A percentile compares a stretch with the other conserved stretches of the same genome.
Evolutionary conservation across 1,140 invertebrate species (phyloP).

Genomic region (Maconellicoccus hirsutus): DNA sequence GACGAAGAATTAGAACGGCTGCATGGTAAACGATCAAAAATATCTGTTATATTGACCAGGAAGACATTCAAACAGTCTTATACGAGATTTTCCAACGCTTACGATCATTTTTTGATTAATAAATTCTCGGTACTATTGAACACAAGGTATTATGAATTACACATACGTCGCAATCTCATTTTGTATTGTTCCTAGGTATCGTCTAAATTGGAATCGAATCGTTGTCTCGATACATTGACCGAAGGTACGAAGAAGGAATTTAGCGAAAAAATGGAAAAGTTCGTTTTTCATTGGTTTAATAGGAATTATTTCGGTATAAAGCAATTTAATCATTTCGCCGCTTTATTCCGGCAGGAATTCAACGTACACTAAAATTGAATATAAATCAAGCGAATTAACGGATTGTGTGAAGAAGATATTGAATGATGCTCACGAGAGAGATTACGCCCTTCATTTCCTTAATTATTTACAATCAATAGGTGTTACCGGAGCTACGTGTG

Average conservation of each 20-base stretch:
- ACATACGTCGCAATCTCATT: no score
- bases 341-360: neutral
- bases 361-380: neutral
- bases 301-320: no score
- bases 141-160: no score
- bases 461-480: neutral
- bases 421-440: neutral
- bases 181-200: neutral
- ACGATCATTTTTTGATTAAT: conserved; percentile 8
- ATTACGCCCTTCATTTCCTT: conserved; percentile 3
- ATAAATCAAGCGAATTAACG: neutral
- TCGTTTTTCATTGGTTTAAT: neutral
- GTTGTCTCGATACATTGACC: neutral
- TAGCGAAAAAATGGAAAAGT: neutral
- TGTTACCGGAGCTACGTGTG: neutral
- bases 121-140: neutral
- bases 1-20: neutral
- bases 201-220: neutral
- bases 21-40: neutral
- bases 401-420: neutral
- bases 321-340: neutral
- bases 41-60: neutral
- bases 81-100: conserved; percentile 1
- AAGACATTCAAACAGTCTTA: neutral
- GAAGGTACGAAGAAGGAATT: neutral